Evolutionary conservation across 2,113 vertebrate genomes (phyloP), one percentile per base, ranked within the genome.

Genomic region (Excalfactoria chinensis): DNA sequence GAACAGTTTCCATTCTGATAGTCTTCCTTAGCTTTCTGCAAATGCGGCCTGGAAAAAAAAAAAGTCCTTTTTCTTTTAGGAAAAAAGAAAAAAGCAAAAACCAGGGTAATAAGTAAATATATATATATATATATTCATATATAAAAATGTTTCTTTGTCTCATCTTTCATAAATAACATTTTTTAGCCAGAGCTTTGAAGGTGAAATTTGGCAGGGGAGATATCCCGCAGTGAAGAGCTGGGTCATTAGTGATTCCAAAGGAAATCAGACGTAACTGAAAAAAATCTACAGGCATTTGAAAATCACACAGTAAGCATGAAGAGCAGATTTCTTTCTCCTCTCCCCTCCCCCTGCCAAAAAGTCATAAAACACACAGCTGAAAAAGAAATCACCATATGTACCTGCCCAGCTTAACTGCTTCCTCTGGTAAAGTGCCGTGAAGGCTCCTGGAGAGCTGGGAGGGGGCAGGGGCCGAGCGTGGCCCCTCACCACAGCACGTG

Each of bases 341-440:
- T 20, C 22, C 18, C 44, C 9, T 3, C 55, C 75, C n/a, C 49
- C 16, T 63, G 60, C 49, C 35, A 41, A 86, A 79, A 82, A 74
- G 55, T 76, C 55, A 26, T 84, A 72, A 96, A 92, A 84, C 28
- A 17, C 48, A 58, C 40, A 79, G 66, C 84, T 93, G 92, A 75
- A 71, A 93, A 96, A 94, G 88, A 84, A 90, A 90, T 94, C 73
- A 64, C n/a, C 11, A 3, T 84, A 63, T 7, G 7, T 90, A 34
- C 60, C 48, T 48, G 58, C 34, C 40, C 41, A 62, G 35, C 32
- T 79, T 62, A 62, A 58, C 37, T 78, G 53, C 28, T 85, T 77
- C 43, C 15, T n/a, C 28, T 5, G 2, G 6, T 51, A 11, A 73
- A 56, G 32, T 56, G 17, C 2, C 1, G 7, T 12, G 1, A 68